phyloP scores from a whole-genome alignment of 1,140 invertebrate genomes.

The Mycetomoellerius zeteki region DNA sequence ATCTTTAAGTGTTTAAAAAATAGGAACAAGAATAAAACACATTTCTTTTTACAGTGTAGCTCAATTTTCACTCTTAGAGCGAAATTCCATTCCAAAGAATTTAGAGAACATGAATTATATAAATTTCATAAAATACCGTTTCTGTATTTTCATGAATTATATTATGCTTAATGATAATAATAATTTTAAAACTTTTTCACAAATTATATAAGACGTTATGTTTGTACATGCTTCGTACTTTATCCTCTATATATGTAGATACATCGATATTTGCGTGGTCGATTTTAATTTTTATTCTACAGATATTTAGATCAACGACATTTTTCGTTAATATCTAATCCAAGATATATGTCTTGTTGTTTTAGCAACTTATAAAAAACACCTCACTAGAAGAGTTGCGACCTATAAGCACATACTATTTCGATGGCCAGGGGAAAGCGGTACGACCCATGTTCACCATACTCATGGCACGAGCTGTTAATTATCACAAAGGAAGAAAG shows the following conservation, averaged over 20 bases:
- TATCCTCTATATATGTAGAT: neutral
- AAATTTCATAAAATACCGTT: neutral
- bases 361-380: conserved; percentile 92
- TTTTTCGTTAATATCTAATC: conserved; percentile 38
- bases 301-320: neutral
- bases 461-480: conserved; percentile 96
- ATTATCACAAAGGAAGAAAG: conserved; percentile 95
- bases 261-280: neutral
- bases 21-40: too few species aligned
- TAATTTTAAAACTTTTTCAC: neutral
- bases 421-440: conserved; percentile 98
- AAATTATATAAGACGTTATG: neutral
- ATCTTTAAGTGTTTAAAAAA: too few species aligned
- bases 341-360: conserved; percentile 78
- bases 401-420: conserved; percentile 97
- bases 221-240: neutral
- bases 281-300: conserved; percentile 5
- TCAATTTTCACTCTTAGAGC: too few species aligned
- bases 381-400: conserved; percentile 93
- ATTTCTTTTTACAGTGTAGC: too few species aligned
- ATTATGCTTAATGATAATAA: neutral
- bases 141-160: neutral
- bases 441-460: conserved; percentile 97
- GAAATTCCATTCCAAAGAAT: too few species aligned
- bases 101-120: neutral